Conservation (phyloP, 2,113 vertebrate genomes). For the Symphodus melops region DNA sequence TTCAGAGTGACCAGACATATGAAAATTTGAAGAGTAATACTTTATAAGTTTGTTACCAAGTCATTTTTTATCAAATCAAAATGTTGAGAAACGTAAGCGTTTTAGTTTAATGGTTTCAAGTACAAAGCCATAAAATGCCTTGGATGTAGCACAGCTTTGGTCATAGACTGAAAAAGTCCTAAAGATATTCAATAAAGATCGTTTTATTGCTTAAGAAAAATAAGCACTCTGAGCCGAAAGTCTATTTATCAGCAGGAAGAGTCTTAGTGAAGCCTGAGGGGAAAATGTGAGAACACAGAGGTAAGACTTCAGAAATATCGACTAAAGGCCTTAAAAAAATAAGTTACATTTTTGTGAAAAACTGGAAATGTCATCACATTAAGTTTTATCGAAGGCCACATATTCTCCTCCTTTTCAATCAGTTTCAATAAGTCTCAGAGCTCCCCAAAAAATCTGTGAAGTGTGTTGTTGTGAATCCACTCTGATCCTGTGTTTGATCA, state of each 20-base stretch:
- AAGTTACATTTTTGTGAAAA: too few species aligned
- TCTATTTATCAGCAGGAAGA: not conserved
- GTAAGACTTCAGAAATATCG: too few species aligned
- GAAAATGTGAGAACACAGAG: not conserved
- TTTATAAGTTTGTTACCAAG: not conserved
- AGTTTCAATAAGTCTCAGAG: too few species aligned
- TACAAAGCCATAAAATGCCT: not conserved
- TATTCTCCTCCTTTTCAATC: too few species aligned
- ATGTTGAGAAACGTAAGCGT: not conserved
- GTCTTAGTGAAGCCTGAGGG: not conserved
- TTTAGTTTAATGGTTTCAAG: not conserved
- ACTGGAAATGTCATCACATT: too few species aligned
- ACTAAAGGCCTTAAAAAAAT: too few species aligned
- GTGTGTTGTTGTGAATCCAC: too few species aligned
- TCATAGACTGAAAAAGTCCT: conserved; percentile 15
- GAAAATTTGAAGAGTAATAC: not conserved
- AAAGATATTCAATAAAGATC: conserved; percentile 2
- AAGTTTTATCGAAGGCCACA: too few species aligned
- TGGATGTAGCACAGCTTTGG: conserved; percentile 32
- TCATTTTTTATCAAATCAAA: not conserved
- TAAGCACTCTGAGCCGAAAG: conserved; percentile 2
- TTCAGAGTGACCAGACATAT: not conserved
- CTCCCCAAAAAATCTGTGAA: too few species aligned
- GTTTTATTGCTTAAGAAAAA: conserved; percentile 36
- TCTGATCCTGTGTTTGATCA: too few species aligned